phyloP scores from a whole-genome alignment of 1,140 invertebrate genomes.

The Hylaeus volcanicus region DNA sequence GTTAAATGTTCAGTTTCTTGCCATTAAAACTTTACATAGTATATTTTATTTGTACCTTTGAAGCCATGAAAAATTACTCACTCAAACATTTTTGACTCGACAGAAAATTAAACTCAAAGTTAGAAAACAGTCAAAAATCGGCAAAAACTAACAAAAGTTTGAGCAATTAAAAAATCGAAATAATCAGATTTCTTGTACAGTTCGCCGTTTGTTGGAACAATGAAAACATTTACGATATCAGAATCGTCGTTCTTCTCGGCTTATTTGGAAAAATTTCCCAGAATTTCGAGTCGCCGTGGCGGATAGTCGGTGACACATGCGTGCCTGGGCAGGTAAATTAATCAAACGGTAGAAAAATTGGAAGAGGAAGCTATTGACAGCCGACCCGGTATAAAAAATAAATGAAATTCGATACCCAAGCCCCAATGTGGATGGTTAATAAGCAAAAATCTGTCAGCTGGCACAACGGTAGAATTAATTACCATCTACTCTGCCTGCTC shows the following conservation, averaged over 20 bases:
- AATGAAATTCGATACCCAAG: slow-evolving; percentile 71
- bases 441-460: slow-evolving; percentile 70
- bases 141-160: no score
- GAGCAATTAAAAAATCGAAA: no score
- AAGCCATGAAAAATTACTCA: no score
- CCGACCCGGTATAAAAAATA: slow-evolving; percentile 70
- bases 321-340: slow-evolving; percentile 63
- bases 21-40: no score
- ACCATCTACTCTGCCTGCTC: background rate
- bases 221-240: background rate
- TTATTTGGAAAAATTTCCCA: slow-evolving; percentile 51
- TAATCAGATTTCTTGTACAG: no score
- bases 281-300: slow-evolving; percentile 44
- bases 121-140: background rate
- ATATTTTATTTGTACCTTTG: no score
- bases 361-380: slow-evolving; percentile 74
- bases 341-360: slow-evolving; percentile 75
- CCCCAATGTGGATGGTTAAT: slow-evolving; percentile 61
- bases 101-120: no score
- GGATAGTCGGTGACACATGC: slow-evolving; percentile 52
- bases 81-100: no score
- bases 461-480: slow-evolving; percentile 50
- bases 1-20: no score
- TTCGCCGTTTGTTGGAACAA: background rate
- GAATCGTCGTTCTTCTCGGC: background rate